Conservation (phyloP, 2,797 vertebrate genomes). For the Eospalax fontanierii region DNA sequence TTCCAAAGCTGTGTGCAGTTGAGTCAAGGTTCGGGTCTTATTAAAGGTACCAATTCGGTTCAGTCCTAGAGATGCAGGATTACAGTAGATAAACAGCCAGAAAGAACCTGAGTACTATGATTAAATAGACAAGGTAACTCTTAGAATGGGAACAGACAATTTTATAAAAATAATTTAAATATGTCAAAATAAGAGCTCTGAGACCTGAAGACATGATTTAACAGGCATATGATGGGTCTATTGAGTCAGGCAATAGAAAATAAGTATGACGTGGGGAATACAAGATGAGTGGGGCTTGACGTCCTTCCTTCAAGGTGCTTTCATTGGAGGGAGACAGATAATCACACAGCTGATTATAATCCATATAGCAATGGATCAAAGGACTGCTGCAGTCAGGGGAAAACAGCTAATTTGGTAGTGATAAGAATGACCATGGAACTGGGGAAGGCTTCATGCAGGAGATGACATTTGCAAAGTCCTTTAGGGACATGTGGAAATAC, state of each 20-base stretch:
- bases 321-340: neutral
- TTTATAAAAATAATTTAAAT: neutral
- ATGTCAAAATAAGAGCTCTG: conserved; percentile 27
- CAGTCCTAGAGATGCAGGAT: neutral
- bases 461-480: conserved; percentile 6
- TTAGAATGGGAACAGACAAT: neutral
- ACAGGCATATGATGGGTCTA: neutral
- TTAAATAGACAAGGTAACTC: neutral
- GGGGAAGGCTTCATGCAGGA: neutral
- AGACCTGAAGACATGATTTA: conserved; percentile 22
- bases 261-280: neutral
- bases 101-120: neutral
- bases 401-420: neutral
- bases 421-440: neutral
- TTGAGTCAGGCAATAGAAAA: conserved; percentile 9
- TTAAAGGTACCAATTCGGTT: neutral
- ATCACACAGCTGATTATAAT: conserved; percentile 40
- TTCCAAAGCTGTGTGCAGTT: neutral
- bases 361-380: neutral
- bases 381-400: neutral
- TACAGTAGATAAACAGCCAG: neutral
- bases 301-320: neutral
- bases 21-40: neutral
- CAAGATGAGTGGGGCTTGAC: neutral
- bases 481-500: neutral